Conservation (phyloP, 2,888 invertebrate genomes). For the Eucera pruinosa region DNA sequence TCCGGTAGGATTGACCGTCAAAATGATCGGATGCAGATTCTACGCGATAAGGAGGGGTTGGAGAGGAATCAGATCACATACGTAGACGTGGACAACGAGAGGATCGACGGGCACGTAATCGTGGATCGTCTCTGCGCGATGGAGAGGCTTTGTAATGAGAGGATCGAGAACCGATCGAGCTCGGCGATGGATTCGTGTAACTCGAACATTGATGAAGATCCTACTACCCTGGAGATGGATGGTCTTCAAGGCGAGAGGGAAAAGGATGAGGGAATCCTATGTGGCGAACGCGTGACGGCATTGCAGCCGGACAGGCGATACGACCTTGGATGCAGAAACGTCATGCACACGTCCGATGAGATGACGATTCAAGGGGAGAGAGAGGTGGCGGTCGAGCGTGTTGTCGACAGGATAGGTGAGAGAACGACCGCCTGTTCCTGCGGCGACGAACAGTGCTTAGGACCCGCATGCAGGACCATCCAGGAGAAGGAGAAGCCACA, state of each 20-base stretch:
- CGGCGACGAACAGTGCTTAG: slow-evolving; percentile 81
- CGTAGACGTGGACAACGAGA: slow-evolving; percentile 66
- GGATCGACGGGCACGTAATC: slow-evolving; percentile 65
- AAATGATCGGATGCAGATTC: slow-evolving; percentile 66
- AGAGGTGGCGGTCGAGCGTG: slow-evolving; percentile 75
- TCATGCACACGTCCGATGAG: slow-evolving; percentile 73
- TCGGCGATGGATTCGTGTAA: slow-evolving; percentile 78
- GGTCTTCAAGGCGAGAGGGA: slow-evolving; percentile 63
- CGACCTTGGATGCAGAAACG: slow-evolving; percentile 74
- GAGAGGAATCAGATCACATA: slow-evolving; percentile 57
- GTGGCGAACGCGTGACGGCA: slow-evolving; percentile 56
- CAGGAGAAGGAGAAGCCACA: slow-evolving; percentile 88
- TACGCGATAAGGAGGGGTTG: slow-evolving; percentile 62
- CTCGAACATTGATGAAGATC: slow-evolving; percentile 78
- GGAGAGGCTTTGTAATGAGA: slow-evolving; percentile 78
- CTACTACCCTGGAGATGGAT: slow-evolving; percentile 74
- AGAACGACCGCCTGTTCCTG: slow-evolving; percentile 80
- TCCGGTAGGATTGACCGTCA: slow-evolving; percentile 60
- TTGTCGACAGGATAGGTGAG: slow-evolving; percentile 81
- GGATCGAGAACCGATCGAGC: slow-evolving; percentile 79
- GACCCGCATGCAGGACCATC: slow-evolving; percentile 78
- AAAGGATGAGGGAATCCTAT: slow-evolving; percentile 60
- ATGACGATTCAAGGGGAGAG: slow-evolving; percentile 76
- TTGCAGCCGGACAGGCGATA: slow-evolving; percentile 72
- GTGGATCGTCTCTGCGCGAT: slow-evolving; percentile 78